Evolutionary conservation across 2,888 invertebrate species (phyloP).

Genomic region (Mythimna ferrago): DNA sequence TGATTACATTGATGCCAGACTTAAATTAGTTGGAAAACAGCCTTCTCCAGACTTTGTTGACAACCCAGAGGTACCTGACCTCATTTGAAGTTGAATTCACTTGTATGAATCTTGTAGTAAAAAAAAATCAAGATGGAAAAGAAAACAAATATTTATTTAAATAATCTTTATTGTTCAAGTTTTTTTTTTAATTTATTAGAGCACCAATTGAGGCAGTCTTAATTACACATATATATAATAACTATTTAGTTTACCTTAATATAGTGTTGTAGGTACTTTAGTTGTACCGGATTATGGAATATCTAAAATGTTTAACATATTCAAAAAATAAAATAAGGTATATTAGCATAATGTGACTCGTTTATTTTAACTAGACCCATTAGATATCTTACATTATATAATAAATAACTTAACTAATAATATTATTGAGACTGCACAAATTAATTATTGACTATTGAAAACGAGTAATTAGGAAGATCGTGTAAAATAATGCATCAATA

Average conservation of each 20-base stretch:
- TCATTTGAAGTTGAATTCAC: slow-evolving; percentile 82
- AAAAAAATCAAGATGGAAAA: neutral
- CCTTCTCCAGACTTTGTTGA: slow-evolving; percentile 88
- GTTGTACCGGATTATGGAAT: slow-evolving; percentile 22
- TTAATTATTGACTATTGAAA: slow-evolving; percentile 8
- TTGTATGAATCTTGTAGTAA: neutral
- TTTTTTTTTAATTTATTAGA: slow-evolving; percentile 11
- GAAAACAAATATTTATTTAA: neutral
- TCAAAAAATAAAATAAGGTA: slow-evolving; percentile 21
- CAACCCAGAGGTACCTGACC: slow-evolving; percentile 92
- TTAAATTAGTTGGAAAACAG: slow-evolving; percentile 80
- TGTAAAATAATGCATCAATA: slow-evolving; percentile 1
- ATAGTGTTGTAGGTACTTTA: slow-evolving; percentile 13
- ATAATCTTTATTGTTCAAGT: slow-evolving; percentile 9
- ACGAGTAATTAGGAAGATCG: neutral
- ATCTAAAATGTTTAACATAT: neutral
- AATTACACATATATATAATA: slow-evolving; percentile 1
- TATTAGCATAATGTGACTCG: slow-evolving; percentile 4
- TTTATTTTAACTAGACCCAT: slow-evolving; percentile 9
- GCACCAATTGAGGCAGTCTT: slow-evolving; percentile 39
- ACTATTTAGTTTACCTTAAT: neutral
- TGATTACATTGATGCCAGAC: slow-evolving; percentile 73
- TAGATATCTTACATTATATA: slow-evolving; percentile 37
- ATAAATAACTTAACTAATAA: slow-evolving; percentile 53
- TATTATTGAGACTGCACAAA: slow-evolving; percentile 39